These are phyloP conservation scores for Helarctos malayanus DNA, from an alignment of 2,797 vertebrate genomes.

Conservation along the genomic window DNA sequence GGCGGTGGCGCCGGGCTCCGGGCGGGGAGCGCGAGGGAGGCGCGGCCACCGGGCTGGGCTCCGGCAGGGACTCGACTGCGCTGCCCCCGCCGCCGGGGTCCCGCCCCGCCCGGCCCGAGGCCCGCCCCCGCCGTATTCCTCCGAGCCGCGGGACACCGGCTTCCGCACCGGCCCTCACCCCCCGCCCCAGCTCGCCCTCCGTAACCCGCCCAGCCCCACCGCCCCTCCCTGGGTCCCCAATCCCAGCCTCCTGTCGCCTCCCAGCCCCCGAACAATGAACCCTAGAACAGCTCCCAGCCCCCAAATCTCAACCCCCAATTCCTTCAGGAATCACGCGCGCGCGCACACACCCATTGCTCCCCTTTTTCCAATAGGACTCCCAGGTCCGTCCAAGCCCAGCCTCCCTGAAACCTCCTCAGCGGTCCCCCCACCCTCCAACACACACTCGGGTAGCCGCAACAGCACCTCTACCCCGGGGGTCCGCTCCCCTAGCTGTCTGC, in stretches of 20 bases:
- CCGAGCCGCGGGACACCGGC: neutral
- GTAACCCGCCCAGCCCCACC: neutral
- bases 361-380: neutral
- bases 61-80: neutral
- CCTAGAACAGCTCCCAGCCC: neutral
- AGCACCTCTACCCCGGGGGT: neutral
- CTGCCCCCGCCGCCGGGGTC: neutral
- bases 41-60: neutral
- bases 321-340: neutral
- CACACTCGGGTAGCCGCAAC: too few species aligned
- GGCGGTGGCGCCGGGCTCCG: slow-evolving; percentile 15
- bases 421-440: too few species aligned
- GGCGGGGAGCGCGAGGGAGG: neutral
- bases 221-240: neutral
- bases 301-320: neutral
- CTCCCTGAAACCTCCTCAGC: neutral
- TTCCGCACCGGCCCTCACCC: neutral
- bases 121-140: slow-evolving; percentile 77
- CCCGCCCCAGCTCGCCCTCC: neutral
- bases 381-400: too few species aligned
- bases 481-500: neutral
- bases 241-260: neutral
- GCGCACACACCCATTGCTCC: neutral
- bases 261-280: neutral
- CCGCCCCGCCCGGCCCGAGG: neutral